phyloP scores from a whole-genome alignment of 2,797 vertebrate species.

The Botia kubotai region DNA sequence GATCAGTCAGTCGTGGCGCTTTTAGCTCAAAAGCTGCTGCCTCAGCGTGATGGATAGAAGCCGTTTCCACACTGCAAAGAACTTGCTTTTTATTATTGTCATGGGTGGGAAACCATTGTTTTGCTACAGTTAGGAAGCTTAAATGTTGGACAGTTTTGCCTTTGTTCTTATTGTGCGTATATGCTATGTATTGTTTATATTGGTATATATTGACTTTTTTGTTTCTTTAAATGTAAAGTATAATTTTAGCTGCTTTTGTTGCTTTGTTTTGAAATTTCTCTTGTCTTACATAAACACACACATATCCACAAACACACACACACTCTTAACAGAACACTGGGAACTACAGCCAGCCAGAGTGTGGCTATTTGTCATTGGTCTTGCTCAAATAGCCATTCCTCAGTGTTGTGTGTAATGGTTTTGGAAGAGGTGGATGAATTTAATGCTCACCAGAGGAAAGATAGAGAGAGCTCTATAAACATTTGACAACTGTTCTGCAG shows the following conservation, averaged over 20 bases:
- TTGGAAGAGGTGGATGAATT: conserved; percentile 50
- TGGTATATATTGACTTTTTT: background rate
- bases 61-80: conserved; percentile 63
- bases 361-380: conserved; percentile 63
- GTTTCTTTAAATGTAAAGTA: conserved; percentile 20
- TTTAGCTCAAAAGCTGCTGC: conserved; percentile 26
- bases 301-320: background rate
- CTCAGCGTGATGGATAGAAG: conserved; percentile 70
- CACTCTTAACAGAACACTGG: conserved; percentile 39
- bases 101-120: background rate
- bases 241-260: background rate
- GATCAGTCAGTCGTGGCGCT: conserved; percentile 24
- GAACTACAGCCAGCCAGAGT: conserved; percentile 53
- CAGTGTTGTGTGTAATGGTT: conserved; percentile 67
- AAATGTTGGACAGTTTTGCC: background rate
- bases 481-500: conserved; percentile 30
- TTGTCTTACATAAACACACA: conserved; percentile 30
- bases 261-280: conserved; percentile 15
- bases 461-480: conserved; percentile 47
- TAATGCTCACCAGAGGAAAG: conserved; percentile 53
- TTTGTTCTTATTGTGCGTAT: background rate
- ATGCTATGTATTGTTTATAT: background rate
- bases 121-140: background rate
- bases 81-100: background rate
- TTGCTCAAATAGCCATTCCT: conserved; percentile 63